Percentiles rank a stretch among this genome's conserved stretches.
phyloP scores from a whole-genome alignment of 2,113 vertebrate genomes.

The Opisthocomus hoazin region DNA sequence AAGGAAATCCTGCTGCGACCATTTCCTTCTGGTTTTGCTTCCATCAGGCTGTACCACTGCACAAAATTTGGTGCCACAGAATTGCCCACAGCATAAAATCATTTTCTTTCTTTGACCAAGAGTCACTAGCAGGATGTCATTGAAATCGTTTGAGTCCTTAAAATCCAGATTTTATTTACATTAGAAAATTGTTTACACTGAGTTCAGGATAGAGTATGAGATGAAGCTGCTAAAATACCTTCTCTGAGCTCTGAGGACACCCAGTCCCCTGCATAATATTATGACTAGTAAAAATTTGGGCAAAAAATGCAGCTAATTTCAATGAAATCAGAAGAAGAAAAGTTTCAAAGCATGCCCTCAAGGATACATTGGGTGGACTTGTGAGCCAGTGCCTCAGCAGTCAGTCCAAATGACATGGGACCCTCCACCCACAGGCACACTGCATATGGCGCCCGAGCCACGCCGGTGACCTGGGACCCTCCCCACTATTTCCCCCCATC shows the following conservation, averaged over 20 bases:
- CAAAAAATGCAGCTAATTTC: neutral
- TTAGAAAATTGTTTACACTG: neutral
- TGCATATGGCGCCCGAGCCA: neutral
- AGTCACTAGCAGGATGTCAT: neutral
- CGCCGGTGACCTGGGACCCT: neutral
- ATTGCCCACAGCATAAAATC: neutral
- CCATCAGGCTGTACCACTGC: neutral
- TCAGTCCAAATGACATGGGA: neutral
- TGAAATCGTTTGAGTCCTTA: neutral
- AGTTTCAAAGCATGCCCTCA: neutral
- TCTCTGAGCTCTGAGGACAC: neutral
- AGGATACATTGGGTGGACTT: neutral
- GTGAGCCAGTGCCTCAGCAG: accelerated
- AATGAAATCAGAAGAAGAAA: neutral
- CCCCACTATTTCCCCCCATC: neutral
- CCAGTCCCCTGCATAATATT: neutral
- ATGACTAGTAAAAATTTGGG: neutral
- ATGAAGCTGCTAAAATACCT: neutral
- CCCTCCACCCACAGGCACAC: neutral
- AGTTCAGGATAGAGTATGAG: neutral
- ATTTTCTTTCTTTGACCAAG: neutral
- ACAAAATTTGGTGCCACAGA: neutral
- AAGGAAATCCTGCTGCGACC: neutral
- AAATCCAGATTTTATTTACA: neutral
- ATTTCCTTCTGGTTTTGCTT: neutral